Base-by-base conservation (phyloP, 2,888 invertebrate species). In the Smittia sp. region DNA sequence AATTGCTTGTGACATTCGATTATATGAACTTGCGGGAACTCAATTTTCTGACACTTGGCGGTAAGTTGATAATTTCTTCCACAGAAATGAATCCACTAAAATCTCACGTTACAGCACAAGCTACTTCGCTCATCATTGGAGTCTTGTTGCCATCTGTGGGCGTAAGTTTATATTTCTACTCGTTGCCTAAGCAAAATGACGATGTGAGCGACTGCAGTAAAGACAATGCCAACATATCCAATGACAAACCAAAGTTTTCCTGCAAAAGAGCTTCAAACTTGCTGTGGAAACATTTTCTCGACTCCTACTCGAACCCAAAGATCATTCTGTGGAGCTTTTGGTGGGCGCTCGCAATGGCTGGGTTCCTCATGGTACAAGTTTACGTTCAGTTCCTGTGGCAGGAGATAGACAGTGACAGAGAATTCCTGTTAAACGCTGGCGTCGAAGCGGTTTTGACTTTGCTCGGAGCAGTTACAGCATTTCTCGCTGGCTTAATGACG, bases 391-490 rank as follows among this genome's bases (percentile, higher is more conserved):
- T 90, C 0, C 79, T 93, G 68, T 93, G 92, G 91, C 84, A 85
- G 76, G 81, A 81, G 58, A 85, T 86, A 20, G 83, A 84, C 54
- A 78, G 79, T 0, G 76, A 81, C 13, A 78, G 82, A 32, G 78
- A 79, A 46, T 80, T 82, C 66, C 79, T 80, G 6, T 82, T 82
- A 80, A 94, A 94, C 80, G 96, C 95, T 0, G 90, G 89, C 6
- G 92, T 94, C 0, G 96, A 96, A 81, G 92, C 94, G 0, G 78
- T 85, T 0, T 85, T 89, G 63, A 93, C 92, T 0, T 80, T 91
- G 0, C 79, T 90, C 0, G 90, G 92, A 69, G 88, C 88, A 25
- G 78, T 84, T 0, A 87, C 85, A 9, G 88, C 90, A 0, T 80
- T 86, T 67, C 75, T 84, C 0, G 87, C 89, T 0, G 86, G 86